Conservation (phyloP, 2,888 invertebrate genomes). For the Caenorhabditis virilis region DNA sequence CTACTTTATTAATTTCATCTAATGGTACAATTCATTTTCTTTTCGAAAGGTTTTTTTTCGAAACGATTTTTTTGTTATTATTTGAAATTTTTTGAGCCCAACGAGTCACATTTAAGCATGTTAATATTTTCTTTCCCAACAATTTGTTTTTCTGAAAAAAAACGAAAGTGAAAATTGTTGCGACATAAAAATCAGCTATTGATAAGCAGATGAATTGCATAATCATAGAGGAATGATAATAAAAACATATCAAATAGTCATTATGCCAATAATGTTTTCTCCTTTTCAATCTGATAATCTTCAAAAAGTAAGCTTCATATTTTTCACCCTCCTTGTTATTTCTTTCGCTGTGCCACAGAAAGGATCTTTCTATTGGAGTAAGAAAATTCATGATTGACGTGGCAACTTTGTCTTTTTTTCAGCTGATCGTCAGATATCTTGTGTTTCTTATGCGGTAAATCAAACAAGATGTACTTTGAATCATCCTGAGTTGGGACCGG, state of each 20-base stretch:
- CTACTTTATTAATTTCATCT: too few species aligned
- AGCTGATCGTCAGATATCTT: slow-evolving; percentile 29
- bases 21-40: too few species aligned
- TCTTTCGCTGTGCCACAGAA: background rate
- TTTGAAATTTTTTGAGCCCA: too few species aligned
- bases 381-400: background rate
- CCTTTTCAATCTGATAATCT: background rate
- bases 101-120: too few species aligned
- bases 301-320: too few species aligned
- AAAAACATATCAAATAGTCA: background rate
- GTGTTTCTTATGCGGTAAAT: slow-evolving; percentile 24
- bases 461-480: slow-evolving; percentile 52
- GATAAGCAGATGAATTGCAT: too few species aligned
- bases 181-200: too few species aligned
- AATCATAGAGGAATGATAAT: background rate
- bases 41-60: too few species aligned
- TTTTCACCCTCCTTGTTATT: background rate
- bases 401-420: too few species aligned
- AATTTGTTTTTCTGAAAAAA: background rate
- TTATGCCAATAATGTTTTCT: background rate
- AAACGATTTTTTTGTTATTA: too few species aligned
- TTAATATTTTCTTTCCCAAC: too few species aligned
- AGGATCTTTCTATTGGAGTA: slow-evolving; percentile 1
- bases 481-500: slow-evolving; percentile 51
- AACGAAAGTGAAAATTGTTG: background rate